Percentiles rank a stretch among this genome's conserved stretches.
phyloP scores from a whole-genome alignment of 2,113 vertebrate species.

The Gallinago media region DNA sequence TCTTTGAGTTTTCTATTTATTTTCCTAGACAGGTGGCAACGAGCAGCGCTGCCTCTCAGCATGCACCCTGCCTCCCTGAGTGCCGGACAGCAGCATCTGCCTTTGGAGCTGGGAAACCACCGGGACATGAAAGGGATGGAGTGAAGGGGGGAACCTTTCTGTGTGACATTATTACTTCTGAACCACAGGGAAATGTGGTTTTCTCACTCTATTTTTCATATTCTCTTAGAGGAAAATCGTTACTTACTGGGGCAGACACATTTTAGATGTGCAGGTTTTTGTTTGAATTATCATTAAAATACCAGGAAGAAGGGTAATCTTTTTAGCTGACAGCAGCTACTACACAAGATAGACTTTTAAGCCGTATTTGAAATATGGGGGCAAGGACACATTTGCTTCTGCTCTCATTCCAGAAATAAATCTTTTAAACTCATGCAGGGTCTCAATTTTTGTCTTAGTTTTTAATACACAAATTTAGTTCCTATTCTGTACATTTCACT shows the following conservation, averaged over 20 bases:
- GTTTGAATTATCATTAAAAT: not conserved
- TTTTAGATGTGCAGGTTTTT: not conserved
- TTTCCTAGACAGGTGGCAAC: not conserved
- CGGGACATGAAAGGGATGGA: accelerated
- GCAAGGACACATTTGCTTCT: not conserved
- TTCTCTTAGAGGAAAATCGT: not conserved
- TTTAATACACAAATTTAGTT: not conserved
- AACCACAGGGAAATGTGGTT: not conserved
- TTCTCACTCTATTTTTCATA: not conserved
- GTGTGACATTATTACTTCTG: too few relatives aligned
- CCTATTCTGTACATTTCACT: not conserved
- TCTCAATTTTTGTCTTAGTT: not conserved
- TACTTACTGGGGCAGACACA: not conserved
- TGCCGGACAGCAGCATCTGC: not conserved
- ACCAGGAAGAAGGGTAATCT: not conserved
- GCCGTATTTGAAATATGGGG: not conserved
- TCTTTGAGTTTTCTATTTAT: not conserved
- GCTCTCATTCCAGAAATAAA: not conserved
- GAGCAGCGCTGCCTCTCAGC: not conserved
- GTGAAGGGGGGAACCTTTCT: not conserved
- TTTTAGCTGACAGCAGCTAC: not conserved
- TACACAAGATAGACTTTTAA: not conserved
- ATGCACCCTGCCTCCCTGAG: not conserved
- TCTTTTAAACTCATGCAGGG: not conserved
- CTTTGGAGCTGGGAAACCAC: not conserved